Percentiles rank a stretch among this genome's conserved stretches.
phyloP scores from a whole-genome alignment of 1,140 invertebrate species.

The Harlomillsia oculata region DNA sequence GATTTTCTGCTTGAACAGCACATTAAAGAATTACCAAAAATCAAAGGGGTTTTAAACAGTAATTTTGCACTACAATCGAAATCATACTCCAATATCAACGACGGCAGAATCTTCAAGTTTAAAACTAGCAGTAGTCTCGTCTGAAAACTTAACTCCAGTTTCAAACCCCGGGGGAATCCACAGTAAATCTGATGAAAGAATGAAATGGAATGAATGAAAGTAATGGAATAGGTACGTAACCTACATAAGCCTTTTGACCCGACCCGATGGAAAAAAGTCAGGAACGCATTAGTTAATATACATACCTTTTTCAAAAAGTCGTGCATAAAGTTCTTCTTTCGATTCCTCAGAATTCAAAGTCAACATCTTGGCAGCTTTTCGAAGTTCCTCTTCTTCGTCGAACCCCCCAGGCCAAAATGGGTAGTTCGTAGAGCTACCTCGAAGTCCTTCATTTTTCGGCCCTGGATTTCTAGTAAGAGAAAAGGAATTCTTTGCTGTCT shows the following conservation, averaged over 20 bases:
- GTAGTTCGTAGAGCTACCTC: slow-evolving; percentile 59
- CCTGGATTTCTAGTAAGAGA: slow-evolving; percentile 57
- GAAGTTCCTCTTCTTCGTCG: slow-evolving; percentile 44
- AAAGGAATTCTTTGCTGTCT: slow-evolving; percentile 62
- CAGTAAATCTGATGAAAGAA: not conserved
- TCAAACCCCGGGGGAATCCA: slow-evolving; percentile 14
- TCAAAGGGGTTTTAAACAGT: not conserved
- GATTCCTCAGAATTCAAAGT: slow-evolving; percentile 36
- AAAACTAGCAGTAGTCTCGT: too few relatives aligned
- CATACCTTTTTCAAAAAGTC: slow-evolving; percentile 46
- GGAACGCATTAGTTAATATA: too few relatives aligned
- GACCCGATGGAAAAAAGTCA: too few relatives aligned
- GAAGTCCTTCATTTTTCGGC: slow-evolving; percentile 50
- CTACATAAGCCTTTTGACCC: too few relatives aligned
- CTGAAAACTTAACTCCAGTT: not conserved
- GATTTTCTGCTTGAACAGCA: slow-evolving; percentile 3
- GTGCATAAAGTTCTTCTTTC: slow-evolving; percentile 37
- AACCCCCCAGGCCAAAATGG: slow-evolving; percentile 74
- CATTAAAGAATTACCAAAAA: too few relatives aligned
- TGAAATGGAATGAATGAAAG: not conserved
- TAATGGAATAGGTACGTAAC: too few relatives aligned
- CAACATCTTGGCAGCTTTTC: slow-evolving; percentile 23
- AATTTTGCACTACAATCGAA: too few relatives aligned
- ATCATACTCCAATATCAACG: too few relatives aligned
- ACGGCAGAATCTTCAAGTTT: not conserved